Percentiles rank a stretch among this genome's conserved stretches.
phyloP scores from a whole-genome alignment of 2,797 vertebrate genomes.

The Falco concolor region DNA sequence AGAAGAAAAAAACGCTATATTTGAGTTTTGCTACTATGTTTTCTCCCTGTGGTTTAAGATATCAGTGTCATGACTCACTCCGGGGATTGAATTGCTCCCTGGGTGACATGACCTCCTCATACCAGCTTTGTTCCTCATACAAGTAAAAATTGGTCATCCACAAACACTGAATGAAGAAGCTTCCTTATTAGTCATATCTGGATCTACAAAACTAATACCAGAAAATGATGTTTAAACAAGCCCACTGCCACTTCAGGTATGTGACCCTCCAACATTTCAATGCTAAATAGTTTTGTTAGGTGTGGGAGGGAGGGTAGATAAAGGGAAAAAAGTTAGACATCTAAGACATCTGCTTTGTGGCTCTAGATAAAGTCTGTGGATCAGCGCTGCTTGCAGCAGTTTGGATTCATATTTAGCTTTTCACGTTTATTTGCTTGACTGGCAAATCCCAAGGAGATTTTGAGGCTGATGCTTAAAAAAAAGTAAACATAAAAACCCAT shows the following conservation, averaged over 20 bases:
- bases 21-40: background rate
- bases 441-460: background rate
- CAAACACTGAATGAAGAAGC: constrained; percentile 34
- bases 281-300: constrained; percentile 6
- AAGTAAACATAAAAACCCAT: background rate
- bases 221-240: constrained; percentile 42
- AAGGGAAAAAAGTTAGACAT: background rate
- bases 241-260: background rate
- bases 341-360: background rate
- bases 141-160: constrained; percentile 56
- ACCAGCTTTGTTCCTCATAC: constrained; percentile 56
- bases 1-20: background rate
- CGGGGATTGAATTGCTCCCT: constrained; percentile 10
- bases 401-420: background rate
- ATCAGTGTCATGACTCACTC: constrained; percentile 44
- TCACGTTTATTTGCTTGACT: background rate
- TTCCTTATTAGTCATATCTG: constrained; percentile 65
- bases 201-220: constrained; percentile 41
- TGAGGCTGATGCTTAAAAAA: background rate
- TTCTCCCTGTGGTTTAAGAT: background rate
- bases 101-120: constrained; percentile 22
- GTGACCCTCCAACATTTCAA: background rate
- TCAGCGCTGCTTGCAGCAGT: background rate
- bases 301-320: background rate
- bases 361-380: background rate